Evolutionary conservation across 2,113 vertebrate species (phyloP).

Genomic region (Suricata suricatta): DNA sequence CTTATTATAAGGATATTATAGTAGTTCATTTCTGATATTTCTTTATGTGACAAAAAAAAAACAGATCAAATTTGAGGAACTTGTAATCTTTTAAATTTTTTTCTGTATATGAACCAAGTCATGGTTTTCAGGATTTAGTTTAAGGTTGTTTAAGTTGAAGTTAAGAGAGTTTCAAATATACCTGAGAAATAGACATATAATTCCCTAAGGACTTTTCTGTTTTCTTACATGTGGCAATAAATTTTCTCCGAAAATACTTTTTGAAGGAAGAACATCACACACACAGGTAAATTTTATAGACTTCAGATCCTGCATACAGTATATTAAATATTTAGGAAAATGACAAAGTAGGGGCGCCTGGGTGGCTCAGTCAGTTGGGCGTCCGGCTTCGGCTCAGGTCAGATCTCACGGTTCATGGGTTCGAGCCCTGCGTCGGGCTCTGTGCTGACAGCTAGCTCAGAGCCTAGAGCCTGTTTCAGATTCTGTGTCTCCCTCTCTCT

Average conservation of each 20-base stretch:
- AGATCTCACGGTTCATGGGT: too few relatives aligned
- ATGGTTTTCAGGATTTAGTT: conserved; percentile 21
- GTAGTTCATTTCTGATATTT: neutral
- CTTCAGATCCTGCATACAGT: neutral
- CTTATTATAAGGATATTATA: neutral
- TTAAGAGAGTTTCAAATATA: neutral
- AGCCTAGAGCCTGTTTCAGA: too few relatives aligned
- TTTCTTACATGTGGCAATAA: neutral
- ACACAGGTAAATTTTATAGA: neutral
- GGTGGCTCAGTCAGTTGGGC: too few relatives aligned
- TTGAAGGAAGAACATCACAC: neutral
- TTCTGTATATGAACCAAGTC: neutral
- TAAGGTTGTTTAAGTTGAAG: neutral
- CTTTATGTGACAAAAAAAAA: neutral
- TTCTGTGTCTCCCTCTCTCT: too few relatives aligned
- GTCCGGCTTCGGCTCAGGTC: too few relatives aligned
- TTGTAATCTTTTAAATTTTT: neutral
- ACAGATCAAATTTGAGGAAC: neutral
- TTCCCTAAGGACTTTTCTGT: neutral
- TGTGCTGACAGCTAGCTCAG: too few relatives aligned
- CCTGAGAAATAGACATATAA: neutral
- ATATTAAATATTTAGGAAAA: neutral
- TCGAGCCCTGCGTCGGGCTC: too few relatives aligned
- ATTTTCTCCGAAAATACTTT: neutral
- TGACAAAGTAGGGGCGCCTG: too few relatives aligned